Base-by-base conservation (phyloP, 2,113 vertebrate species). In the Rhizomys pruinosus region DNA sequence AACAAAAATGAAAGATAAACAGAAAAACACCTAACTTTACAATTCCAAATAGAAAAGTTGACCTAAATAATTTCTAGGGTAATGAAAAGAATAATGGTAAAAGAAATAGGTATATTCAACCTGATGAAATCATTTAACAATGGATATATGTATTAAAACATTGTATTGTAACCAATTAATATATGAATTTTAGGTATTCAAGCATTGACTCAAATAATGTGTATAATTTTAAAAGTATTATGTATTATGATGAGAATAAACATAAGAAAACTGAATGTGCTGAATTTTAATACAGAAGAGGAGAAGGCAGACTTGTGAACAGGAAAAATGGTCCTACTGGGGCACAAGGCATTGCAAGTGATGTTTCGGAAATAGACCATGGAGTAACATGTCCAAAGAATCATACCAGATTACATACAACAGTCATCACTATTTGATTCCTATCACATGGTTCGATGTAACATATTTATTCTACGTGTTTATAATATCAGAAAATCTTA, bases 271-370 rank as follows among this genome's bases (percentile, higher is more conserved):
- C 27, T 32, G 2, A 91, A 32, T 47, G 12, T 5, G 6, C 4
- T 66, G 16, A 61, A 81, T 76, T 3, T 42, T 2, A 39, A 11
- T 59, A 17, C 6, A 90, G 8, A 64, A 17, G 3, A n/a, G 11
- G 12, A 8, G 1, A 6, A 39, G 1, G 44, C 9, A 52, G 17
- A 23, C n/a, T 4, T 44, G 1, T 19, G 13, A 8, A 57, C 5
- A 27, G 29, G 4, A 2, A 22, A 55, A 16, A 2, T 4, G 19
- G 16, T 0, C 7, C 68, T 79, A 25, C 34, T 32, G 8, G 9
- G 9, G 19, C 7, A 27, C 17, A 7, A 9, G 7, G 0, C 1
- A 10, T 92, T 85, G 4, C 34, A 13, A 4, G 25, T 64, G 5
- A 63, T 64, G 29, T 32, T 29, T 82, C 63, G 25, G 37, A 82